These are phyloP conservation scores for Probaryconus sp. DNA, from an alignment of 1,140 invertebrate species.

Conservation along the genomic window DNA sequence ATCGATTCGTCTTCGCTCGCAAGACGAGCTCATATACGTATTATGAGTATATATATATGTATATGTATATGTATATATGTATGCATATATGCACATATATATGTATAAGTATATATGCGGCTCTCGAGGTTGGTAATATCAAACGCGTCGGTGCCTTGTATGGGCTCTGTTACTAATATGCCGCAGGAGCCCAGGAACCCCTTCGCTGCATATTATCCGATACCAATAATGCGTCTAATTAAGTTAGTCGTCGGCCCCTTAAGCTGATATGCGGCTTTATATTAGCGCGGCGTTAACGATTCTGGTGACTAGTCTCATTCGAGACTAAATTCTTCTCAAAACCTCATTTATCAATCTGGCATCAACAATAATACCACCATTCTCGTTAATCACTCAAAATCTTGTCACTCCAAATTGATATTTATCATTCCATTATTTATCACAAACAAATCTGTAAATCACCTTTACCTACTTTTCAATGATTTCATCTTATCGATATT, in stretches of 20 bases:
- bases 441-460: too few relatives aligned
- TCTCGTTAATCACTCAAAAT: too few relatives aligned
- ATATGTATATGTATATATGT: too few relatives aligned
- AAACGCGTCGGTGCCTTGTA: conserved; percentile 76
- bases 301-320: conserved; percentile 52
- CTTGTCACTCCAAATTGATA: too few relatives aligned
- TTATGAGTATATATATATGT: conserved; percentile 24
- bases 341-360: conserved; percentile 58
- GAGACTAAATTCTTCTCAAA: conserved; percentile 14
- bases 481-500: too few relatives aligned
- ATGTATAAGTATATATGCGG: too few relatives aligned
- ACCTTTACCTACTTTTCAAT: too few relatives aligned
- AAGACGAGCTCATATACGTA: conserved; percentile 59
- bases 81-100: too few relatives aligned
- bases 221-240: conserved; percentile 79
- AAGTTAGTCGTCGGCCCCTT: conserved; percentile 75
- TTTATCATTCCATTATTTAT: too few relatives aligned
- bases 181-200: conserved; percentile 70
- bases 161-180: conserved; percentile 78
- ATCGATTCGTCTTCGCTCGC: conserved; percentile 52
- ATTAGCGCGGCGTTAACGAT: conserved; percentile 68
- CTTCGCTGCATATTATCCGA: conserved; percentile 78
- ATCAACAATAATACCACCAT: too few relatives aligned
- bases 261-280: conserved; percentile 78
- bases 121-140: conserved; percentile 76